Percentiles rank a stretch among this genome's conserved stretches.
phyloP scores from a whole-genome alignment of 2,113 vertebrate species.

The Hypomesus transpacificus region DNA sequence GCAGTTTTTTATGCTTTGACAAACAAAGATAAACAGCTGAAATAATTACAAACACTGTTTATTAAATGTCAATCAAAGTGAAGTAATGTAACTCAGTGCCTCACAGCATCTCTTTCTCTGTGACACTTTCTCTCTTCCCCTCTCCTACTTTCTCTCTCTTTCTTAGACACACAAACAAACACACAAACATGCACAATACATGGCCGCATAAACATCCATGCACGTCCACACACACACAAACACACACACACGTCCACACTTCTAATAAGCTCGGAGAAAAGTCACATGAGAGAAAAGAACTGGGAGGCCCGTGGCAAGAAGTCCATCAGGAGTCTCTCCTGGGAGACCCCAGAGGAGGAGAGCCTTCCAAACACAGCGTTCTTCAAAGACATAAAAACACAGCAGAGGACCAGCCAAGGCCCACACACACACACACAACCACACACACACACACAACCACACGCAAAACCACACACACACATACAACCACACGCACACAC shows the following conservation, averaged over 20 bases:
- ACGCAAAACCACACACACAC: neutral
- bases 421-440: too few species aligned
- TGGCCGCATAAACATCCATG: neutral
- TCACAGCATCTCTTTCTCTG: neutral
- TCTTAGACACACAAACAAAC: neutral
- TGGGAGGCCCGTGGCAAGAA: neutral
- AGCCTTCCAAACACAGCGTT: neutral
- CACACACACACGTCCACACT: neutral
- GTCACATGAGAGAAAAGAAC: neutral
- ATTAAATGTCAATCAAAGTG: neutral
- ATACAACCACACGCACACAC: neutral
- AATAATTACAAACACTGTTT: neutral
- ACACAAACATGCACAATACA: neutral
- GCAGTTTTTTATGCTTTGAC: neutral
- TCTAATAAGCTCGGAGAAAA: neutral
- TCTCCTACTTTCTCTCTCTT: neutral
- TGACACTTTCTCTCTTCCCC: neutral
- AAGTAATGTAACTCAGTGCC: neutral
- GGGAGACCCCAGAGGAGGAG: neutral
- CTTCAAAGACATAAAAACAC: constrained; percentile 10
- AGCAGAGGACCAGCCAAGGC: too few species aligned
- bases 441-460: too few species aligned
- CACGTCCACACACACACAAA: neutral
- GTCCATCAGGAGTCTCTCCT: neutral
- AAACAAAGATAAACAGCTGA: neutral